phyloP scores from a whole-genome alignment of 2,888 invertebrate genomes.

The Anorthoa munda region DNA sequence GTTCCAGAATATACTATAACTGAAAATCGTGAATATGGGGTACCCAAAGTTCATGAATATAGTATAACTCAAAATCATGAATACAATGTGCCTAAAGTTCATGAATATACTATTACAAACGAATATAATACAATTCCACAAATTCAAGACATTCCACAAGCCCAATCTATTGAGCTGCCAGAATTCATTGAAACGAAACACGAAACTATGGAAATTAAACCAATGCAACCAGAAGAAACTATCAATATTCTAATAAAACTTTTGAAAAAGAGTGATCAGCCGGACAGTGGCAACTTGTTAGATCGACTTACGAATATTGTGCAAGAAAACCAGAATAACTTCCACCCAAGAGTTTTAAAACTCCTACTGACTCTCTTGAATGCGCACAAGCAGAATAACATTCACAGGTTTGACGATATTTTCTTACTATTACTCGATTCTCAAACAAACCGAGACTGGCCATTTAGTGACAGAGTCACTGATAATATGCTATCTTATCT shows the following conservation, averaged over 20 bases:
- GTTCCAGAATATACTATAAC: background rate
- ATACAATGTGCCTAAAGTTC: background rate
- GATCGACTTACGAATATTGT: constrained; percentile 32
- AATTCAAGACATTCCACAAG: constrained; percentile 30
- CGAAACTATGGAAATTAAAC: constrained; percentile 14
- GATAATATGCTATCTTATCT: constrained; percentile 33
- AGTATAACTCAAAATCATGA: constrained; percentile 1
- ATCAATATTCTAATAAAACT: constrained; percentile 21
- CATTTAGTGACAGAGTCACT: constrained; percentile 30
- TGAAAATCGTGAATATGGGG: background rate
- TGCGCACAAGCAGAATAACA: constrained; percentile 20
- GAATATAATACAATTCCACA: constrained; percentile 30
- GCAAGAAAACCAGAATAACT: constrained; percentile 26
- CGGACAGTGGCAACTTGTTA: constrained; percentile 11
- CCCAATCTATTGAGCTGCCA: constrained; percentile 27
- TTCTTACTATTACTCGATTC: constrained; percentile 30
- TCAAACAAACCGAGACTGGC: constrained; percentile 38
- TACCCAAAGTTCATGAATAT: constrained; percentile 1
- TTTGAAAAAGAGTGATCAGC: constrained; percentile 13
- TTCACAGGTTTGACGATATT: constrained; percentile 42
- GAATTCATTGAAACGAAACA: constrained; percentile 6
- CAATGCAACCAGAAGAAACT: constrained; percentile 40
- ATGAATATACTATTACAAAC: constrained; percentile 5
- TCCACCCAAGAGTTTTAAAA: constrained; percentile 37
- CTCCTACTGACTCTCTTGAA: constrained; percentile 22